Conservation (phyloP, 2,797 vertebrate genomes). For the Selene dorsalis region DNA sequence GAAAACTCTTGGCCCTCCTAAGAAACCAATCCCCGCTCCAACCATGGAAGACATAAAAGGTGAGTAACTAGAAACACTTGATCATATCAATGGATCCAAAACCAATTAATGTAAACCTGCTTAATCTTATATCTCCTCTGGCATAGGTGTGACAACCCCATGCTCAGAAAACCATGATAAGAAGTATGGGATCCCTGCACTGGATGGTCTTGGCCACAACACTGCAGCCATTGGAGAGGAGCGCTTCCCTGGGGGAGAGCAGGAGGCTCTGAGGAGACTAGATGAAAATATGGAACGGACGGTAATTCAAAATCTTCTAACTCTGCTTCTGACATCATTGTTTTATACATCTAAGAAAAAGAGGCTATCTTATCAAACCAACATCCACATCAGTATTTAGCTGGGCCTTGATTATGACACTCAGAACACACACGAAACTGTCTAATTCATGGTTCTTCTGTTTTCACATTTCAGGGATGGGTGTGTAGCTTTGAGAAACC, state of each 20-base stretch:
- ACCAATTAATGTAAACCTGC: not conserved
- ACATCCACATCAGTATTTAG: not conserved
- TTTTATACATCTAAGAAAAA: not conserved
- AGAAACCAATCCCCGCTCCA: constrained; percentile 72
- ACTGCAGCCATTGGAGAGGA: constrained; percentile 58
- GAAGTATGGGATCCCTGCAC: constrained; percentile 65
- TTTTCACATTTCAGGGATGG: constrained; percentile 75
- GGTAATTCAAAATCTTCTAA: constrained; percentile 52
- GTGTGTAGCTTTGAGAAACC: constrained; percentile 86
- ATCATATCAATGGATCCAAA: not conserved
- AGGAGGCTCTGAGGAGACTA: constrained; percentile 80
- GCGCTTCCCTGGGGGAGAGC: constrained; percentile 81
- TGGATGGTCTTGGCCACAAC: constrained; percentile 79
- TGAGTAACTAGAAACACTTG: constrained; percentile 28
- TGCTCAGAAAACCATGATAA: constrained; percentile 63
- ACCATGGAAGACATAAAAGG: constrained; percentile 76
- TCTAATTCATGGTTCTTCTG: not conserved
- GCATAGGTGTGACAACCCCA: constrained; percentile 70
- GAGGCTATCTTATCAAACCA: not conserved
- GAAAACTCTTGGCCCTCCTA: constrained; percentile 72
- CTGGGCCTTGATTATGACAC: not conserved
- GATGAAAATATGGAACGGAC: constrained; percentile 78
- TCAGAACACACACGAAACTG: not conserved
- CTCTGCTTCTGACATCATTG: too few relatives aligned
- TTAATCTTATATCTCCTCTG: not conserved